Evolutionary conservation across 2,113 vertebrate species (phyloP).

Genomic region (Halcyon malimbica): DNA sequence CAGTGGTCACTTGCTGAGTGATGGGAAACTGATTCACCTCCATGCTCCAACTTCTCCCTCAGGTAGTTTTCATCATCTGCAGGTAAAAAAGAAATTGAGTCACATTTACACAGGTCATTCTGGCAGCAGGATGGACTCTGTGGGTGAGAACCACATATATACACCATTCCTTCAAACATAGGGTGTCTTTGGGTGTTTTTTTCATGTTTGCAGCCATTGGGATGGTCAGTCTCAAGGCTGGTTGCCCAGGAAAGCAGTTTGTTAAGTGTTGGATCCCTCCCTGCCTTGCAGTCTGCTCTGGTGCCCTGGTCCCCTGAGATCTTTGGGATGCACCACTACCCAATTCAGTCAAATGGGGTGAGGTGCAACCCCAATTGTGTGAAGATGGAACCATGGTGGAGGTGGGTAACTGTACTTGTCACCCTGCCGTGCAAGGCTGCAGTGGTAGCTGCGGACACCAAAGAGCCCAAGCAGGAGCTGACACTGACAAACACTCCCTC

Average conservation of each 20-base stretch:
- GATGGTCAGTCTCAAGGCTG: background rate
- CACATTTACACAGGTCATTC: too few relatives aligned
- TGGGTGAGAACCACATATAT: background rate
- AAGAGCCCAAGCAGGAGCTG: background rate
- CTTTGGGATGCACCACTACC: background rate
- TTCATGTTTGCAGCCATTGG: background rate
- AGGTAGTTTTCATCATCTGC: background rate
- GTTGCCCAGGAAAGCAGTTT: background rate
- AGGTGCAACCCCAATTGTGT: rapidly evolving
- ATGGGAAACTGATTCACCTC: background rate
- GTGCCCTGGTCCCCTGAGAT: background rate
- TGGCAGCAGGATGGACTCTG: background rate
- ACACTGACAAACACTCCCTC: background rate
- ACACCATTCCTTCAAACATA: background rate
- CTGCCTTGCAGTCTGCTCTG: background rate
- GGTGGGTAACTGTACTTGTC: background rate
- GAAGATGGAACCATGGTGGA: background rate
- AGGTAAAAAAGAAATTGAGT: too few relatives aligned
- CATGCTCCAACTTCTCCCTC: background rate
- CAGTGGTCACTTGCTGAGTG: background rate
- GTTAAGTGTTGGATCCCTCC: background rate
- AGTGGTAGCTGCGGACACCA: background rate
- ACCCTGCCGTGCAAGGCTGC: background rate
- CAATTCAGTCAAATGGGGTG: too few relatives aligned
- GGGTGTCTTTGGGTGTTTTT: background rate